Base-by-base conservation (phyloP, 2,113 vertebrate genomes). In the Colius striatus region DNA sequence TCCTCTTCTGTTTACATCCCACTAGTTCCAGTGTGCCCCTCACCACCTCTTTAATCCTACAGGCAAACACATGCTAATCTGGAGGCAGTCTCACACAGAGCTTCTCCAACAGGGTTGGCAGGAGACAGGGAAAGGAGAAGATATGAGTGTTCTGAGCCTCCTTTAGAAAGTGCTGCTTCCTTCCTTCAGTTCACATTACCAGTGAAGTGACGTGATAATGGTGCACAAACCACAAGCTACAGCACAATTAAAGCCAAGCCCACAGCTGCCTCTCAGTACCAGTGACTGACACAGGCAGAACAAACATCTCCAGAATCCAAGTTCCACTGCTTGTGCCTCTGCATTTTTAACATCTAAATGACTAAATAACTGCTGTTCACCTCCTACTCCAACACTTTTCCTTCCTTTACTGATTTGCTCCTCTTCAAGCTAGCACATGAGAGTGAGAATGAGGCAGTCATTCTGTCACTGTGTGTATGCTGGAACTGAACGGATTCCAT, bases 401-500 rank as follows among this genome's bases (percentile, higher is more conserved):
- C 45, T 67, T 78, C 43, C 66, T 58, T 45, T 45, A 38, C 34
- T 12, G n/a, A 77, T 36, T 73, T 0, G 1, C 18, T 73, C 73
- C 36, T 77, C 55, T 71, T 57, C 51, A 54, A 43, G 61, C 47
- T 57, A 7, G 10, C 25, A 61, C 32, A 29, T 2, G 5, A 85
- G 48, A 74, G 54, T 66, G 3, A 2, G 29, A 57, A 12, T 30
- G n/a, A 47, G 73, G 25, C 25, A 63, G 26, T 51, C 17, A 15
- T 27, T 21, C 50, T 79, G 75, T 34, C 4, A 1, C 36, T 20
- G 26, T 23, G 11, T 2, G 0, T 12, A 13, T 0, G 3, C 60
- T 34, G 13, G 29, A 81, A 53, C 70, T 41, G 30, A 74, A 65
- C 2, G 11, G 43, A 73, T 74, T 77, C 67, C 36, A 23, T 51